phyloP scores from a whole-genome alignment of 2,888 invertebrate species.

The Gymnoscelis rufifasciata region DNA sequence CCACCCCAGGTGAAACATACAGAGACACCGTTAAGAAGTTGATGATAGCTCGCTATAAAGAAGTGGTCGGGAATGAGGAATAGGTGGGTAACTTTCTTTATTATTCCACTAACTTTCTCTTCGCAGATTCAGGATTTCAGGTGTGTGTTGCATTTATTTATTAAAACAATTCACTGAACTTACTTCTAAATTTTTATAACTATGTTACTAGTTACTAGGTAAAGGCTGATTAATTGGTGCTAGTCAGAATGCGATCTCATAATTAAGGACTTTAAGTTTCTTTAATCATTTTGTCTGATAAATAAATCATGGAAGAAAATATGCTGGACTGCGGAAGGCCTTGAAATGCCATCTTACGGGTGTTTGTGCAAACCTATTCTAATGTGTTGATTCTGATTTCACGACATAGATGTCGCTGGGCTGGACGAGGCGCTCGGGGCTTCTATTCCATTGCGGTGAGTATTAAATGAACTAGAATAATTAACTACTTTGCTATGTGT shows the following conservation, averaged over 20 bases:
- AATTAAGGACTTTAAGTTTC: no score
- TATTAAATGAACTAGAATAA: slow-evolving; percentile 31
- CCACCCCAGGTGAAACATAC: slow-evolving; percentile 90
- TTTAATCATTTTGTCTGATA: no score
- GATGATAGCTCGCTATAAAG: slow-evolving; percentile 92
- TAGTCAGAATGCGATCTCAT: no score
- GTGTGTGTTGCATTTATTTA: slow-evolving; percentile 48
- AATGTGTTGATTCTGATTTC: slow-evolving; percentile 73
- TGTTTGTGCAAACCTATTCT: slow-evolving; percentile 37
- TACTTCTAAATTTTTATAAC: no score
- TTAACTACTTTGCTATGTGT: slow-evolving; percentile 5
- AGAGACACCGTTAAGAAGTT: slow-evolving; percentile 94
- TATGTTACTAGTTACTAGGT: background rate
- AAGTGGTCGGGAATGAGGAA: slow-evolving; percentile 82
- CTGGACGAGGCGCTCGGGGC: slow-evolving; percentile 39
- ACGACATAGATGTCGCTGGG: slow-evolving; percentile 64
- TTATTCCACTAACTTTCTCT: slow-evolving; percentile 31
- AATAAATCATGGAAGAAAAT: background rate
- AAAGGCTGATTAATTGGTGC: no score
- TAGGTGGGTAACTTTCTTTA: slow-evolving; percentile 58
- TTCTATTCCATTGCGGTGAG: slow-evolving; percentile 52
- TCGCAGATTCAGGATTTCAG: slow-evolving; percentile 44
- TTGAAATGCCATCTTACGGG: background rate
- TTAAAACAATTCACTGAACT: background rate
- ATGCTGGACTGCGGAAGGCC: background rate